A percentile compares a stretch with the other conserved stretches of the same genome.
Evolutionary conservation across 37 sponge, comb jelly and placozoan genomes (phyloP).

Genomic region (Oscarella lobularis): DNA sequence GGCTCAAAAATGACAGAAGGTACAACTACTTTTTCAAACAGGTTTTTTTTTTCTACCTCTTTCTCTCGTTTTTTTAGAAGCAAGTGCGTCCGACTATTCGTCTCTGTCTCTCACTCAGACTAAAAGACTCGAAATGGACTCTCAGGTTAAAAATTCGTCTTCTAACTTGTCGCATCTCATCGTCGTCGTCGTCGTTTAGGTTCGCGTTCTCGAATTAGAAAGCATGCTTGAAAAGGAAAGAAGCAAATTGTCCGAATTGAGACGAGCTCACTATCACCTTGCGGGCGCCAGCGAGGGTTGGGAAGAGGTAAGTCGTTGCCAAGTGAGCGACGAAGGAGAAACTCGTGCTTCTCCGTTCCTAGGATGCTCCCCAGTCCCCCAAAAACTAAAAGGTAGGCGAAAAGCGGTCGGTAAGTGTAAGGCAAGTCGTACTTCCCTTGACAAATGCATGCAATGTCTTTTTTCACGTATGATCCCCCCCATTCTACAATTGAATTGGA

Average conservation of each 20-base stretch:
- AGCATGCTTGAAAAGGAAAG: slow-evolving; percentile 77
- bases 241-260: slow-evolving; percentile 63
- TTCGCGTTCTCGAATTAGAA: slow-evolving; percentile 72
- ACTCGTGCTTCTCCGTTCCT: too few species aligned
- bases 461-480: too few species aligned
- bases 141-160: slow-evolving; percentile 31
- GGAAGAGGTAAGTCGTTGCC: slow-evolving; percentile 54
- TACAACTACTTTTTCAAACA: neutral
- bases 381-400: too few species aligned
- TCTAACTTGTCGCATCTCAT: neutral
- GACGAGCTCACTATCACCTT: slow-evolving; percentile 82
- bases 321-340: too few species aligned
- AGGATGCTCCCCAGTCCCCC: too few species aligned
- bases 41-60: neutral
- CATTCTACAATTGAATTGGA: too few species aligned
- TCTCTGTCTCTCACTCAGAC: slow-evolving; percentile 77
- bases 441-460: too few species aligned
- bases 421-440: too few species aligned
- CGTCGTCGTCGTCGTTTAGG: slow-evolving; percentile 13
- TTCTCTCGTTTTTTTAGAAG: neutral
- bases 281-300: slow-evolving; percentile 84
- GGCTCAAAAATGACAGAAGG: slow-evolving; percentile 32
- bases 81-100: neutral
- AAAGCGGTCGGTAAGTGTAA: too few species aligned
- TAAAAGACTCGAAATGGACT: slow-evolving; percentile 91